Evolutionary conservation across 1,140 invertebrate genomes (phyloP).

Genomic region (Panonychus citri): DNA sequence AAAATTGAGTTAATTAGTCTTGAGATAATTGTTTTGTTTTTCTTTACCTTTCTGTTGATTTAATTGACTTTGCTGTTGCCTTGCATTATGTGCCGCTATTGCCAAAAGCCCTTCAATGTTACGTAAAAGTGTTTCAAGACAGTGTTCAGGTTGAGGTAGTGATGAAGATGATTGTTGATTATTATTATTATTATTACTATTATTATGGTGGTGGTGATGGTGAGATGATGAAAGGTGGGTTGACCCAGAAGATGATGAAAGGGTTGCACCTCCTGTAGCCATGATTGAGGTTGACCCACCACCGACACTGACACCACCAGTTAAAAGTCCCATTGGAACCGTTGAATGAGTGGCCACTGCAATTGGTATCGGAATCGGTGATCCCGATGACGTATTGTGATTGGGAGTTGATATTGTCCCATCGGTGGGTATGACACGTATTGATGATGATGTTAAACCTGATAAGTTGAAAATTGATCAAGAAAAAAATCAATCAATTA

Average conservation of each 20-base stretch:
- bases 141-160: slow-evolving; percentile 9
- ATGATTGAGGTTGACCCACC: background rate
- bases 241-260: background rate
- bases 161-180: background rate
- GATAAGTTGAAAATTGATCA: no score
- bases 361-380: background rate
- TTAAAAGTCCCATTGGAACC: background rate
- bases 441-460: background rate
- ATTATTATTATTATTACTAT: no score
- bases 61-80: slow-evolving; percentile 79
- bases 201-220: no score
- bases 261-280: no score
- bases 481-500: no score
- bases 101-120: slow-evolving; percentile 86
- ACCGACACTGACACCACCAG: no score
- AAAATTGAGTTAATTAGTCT: background rate
- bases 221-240: background rate
- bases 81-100: slow-evolving; percentile 78
- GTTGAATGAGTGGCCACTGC: background rate
- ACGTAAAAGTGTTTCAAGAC: slow-evolving; percentile 57
- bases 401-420: background rate
- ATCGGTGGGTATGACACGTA: background rate
- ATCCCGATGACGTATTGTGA: background rate
- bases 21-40: background rate
- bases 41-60: slow-evolving; percentile 78